A percentile compares a stretch with the other conserved stretches of the same genome.
Conservation (phyloP, 2,888 invertebrate species). For the Drosophila prolongata region DNA sequence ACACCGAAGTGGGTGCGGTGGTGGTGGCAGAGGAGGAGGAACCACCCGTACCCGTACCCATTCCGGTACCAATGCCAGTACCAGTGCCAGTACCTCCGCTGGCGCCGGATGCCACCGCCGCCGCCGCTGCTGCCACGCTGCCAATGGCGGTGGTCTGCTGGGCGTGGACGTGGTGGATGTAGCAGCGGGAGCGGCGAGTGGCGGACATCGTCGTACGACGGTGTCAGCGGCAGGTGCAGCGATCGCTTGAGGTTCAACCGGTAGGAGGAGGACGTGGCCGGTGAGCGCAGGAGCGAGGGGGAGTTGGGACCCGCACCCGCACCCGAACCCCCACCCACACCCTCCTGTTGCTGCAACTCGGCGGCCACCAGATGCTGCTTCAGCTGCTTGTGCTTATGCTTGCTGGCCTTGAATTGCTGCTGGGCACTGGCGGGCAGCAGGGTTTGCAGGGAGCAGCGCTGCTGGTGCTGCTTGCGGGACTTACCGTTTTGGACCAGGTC, state of each 20-base stretch:
- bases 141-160: constrained; percentile 71
- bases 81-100: constrained; percentile 15
- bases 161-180: constrained; percentile 80
- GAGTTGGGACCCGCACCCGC: constrained; percentile 21
- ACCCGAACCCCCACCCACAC: not conserved
- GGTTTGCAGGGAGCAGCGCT: constrained; percentile 82
- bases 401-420: constrained; percentile 79
- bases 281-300: constrained; percentile 70
- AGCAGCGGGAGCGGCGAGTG: constrained; percentile 84
- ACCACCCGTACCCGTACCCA: constrained; percentile 31
- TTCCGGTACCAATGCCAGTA: constrained; percentile 31
- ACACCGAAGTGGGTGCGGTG: constrained; percentile 68
- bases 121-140: constrained; percentile 69
- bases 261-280: constrained; percentile 81
- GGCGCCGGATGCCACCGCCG: constrained; percentile 39
- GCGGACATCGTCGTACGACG: constrained; percentile 82
- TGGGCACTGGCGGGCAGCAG: constrained; percentile 80
- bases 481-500: constrained; percentile 85
- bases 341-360: constrained; percentile 61
- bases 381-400: constrained; percentile 68
- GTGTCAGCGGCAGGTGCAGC: constrained; percentile 83
- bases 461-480: constrained; percentile 83
- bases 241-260: constrained; percentile 82
- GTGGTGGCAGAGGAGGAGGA: constrained; percentile 62
- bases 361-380: constrained; percentile 66